A percentile compares a stretch with the other conserved stretches of the same genome.
Evolutionary conservation across 2,888 invertebrate genomes (phyloP).

Genomic region (Mythimna impura): DNA sequence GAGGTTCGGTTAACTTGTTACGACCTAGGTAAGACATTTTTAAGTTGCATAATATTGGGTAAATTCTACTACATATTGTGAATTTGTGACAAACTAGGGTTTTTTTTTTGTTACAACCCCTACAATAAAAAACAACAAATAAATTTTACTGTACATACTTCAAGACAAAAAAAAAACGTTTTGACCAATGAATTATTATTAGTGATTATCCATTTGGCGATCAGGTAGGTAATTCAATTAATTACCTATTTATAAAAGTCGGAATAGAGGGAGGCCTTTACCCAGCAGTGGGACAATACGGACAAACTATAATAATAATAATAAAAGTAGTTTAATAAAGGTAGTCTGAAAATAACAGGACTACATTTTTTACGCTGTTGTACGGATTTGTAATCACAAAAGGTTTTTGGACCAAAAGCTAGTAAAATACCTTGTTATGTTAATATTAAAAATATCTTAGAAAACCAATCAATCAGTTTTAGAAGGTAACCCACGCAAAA

Average conservation of each 20-base stretch:
- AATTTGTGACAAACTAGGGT: not conserved
- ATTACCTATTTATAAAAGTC: not conserved
- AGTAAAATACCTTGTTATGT: not conserved
- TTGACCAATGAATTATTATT: too few relatives aligned
- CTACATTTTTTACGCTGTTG: not conserved
- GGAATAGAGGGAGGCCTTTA: too few relatives aligned
- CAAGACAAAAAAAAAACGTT: too few relatives aligned
- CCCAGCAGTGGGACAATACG: too few relatives aligned
- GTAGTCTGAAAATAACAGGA: not conserved
- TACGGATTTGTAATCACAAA: too few relatives aligned
- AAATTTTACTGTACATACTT: too few relatives aligned
- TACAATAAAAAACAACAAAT: too few relatives aligned
- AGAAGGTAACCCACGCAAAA: not conserved
- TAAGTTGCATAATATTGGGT: slow-evolving; percentile 8
- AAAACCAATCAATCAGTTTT: not conserved
- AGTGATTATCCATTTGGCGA: too few relatives aligned
- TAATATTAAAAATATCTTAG: not conserved
- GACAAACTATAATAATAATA: not conserved
- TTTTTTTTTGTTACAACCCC: not conserved
- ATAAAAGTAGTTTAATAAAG: not conserved
- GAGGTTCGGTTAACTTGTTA: slow-evolving; percentile 11
- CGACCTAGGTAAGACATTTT: slow-evolving; percentile 2
- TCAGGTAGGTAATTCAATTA: not conserved
- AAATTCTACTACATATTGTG: not conserved
- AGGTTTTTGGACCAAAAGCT: too few relatives aligned